Conservation (phyloP, 2,888 invertebrate species). For the Sipunculus nudus region DNA sequence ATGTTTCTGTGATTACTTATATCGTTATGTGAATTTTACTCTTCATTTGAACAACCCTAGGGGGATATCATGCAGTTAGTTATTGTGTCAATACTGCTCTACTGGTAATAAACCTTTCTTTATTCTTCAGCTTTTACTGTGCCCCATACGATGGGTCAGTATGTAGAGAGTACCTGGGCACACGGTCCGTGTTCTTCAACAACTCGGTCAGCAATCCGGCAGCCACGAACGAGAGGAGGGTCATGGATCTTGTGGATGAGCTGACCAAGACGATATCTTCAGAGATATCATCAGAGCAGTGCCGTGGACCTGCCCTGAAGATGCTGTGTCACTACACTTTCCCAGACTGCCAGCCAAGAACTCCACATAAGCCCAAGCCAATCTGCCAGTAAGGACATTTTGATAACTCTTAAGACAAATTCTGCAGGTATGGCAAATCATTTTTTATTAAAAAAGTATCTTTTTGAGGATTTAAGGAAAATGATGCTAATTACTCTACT, state of each 20-base stretch:
- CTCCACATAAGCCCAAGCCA: constrained; percentile 7
- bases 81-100: too few relatives aligned
- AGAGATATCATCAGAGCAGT: constrained; percentile 59
- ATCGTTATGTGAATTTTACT: too few relatives aligned
- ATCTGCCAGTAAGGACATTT: constrained; percentile 24
- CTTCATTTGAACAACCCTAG: too few relatives aligned
- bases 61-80: too few relatives aligned
- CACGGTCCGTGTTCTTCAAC: constrained; percentile 18
- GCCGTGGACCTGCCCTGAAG: constrained; percentile 87
- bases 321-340: constrained; percentile 92
- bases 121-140: too few relatives aligned
- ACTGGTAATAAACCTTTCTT: too few relatives aligned
- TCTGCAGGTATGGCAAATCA: too few relatives aligned
- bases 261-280: constrained; percentile 5
- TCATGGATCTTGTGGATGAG: constrained; percentile 15
- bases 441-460: too few relatives aligned
- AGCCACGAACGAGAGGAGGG: constrained; percentile 8
- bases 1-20: too few relatives aligned
- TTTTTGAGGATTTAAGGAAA: too few relatives aligned
- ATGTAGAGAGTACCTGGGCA: constrained; percentile 12
- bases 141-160: constrained; percentile 22
- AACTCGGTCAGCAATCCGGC: constrained; percentile 11
- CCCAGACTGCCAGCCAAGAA: constrained; percentile 77
- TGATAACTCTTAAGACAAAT: too few relatives aligned
- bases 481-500: too few relatives aligned